Evolutionary conservation across 2,113 vertebrate genomes (phyloP), one percentile per base, ranked within the genome.

Genomic region (Chrysemys picta): DNA sequence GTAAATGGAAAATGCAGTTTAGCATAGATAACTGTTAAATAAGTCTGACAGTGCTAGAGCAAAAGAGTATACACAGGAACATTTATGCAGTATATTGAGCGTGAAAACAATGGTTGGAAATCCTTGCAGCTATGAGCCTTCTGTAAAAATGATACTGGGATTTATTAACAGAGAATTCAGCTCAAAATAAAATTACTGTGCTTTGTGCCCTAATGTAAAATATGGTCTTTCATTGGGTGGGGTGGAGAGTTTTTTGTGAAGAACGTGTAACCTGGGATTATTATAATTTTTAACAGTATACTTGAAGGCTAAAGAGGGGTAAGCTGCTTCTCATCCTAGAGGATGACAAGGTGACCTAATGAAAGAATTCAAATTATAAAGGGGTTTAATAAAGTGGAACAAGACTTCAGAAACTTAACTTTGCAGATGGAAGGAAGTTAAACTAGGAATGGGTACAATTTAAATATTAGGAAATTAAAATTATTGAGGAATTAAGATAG

Each of bases 311-410:
- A 62, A 62, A 62, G 59, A 31, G n/a, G n/a, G 19, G 17, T 72
- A 4, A 9, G 49, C 24, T 81, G 56, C 52, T 85, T 96, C 89
- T 87, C 54, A 72, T 75, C 35, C n/a, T 24, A 90, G 62, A 65
- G 89, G 57, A 90, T 49, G 93, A 94, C 95, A 96, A 91, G 95
- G 94, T 97, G 93, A 95, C 94, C 79, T 93, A 86, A 79, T 91
- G 69, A 75, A 75, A 75, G n/a, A 75, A 42, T 24, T 42, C 90
- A 84, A 87, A 88, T 89, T 93, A 50, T 84, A 93, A 90, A 52
- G 50, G 84, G 57, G 76, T 27, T 47, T 62, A 62, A 62, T 62
- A 62, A 62, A 76, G 22, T 76, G 22, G 38, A 45, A 25, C 69
- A 38, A 42, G 69, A 22, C 10, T 76, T 76, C 10, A 7, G 47